Conservation (phyloP, 1,140 invertebrate species). For the Yoshiicerus persimilis region DNA sequence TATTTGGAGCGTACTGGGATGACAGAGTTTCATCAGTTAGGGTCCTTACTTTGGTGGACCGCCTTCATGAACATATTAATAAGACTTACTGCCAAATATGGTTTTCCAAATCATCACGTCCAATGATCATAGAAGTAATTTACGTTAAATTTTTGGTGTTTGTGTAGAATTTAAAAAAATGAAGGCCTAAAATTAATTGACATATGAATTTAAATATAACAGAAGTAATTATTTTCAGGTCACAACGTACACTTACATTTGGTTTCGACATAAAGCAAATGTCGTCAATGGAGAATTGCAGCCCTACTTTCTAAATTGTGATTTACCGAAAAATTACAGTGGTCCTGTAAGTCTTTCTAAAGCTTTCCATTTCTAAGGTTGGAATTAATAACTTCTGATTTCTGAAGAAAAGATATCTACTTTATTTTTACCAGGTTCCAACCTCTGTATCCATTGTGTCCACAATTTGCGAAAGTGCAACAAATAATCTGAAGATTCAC, state of each 20-base stretch:
- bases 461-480: not conserved
- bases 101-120: not conserved
- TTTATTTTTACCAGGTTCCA: not conserved
- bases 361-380: no score
- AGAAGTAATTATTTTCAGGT: not conserved
- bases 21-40: not conserved
- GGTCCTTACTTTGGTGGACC: not conserved
- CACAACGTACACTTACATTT: not conserved
- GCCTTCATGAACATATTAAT: not conserved
- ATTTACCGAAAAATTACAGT: not conserved
- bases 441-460: constrained; percentile 25
- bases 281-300: not conserved
- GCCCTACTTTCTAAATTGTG: not conserved
- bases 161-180: no score
- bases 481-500: constrained; percentile 25
- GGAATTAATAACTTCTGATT: no score
- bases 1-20: not conserved
- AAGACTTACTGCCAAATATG: not conserved
- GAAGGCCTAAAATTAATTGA: no score
- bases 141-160: not conserved
- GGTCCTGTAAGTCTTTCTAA: not conserved
- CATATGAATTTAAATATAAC: no score
- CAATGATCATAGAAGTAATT: not conserved
- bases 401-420: no score
- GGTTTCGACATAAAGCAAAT: not conserved